phyloP scores from a whole-genome alignment of 1,140 invertebrate genomes.

The Spodoptera litura region DNA sequence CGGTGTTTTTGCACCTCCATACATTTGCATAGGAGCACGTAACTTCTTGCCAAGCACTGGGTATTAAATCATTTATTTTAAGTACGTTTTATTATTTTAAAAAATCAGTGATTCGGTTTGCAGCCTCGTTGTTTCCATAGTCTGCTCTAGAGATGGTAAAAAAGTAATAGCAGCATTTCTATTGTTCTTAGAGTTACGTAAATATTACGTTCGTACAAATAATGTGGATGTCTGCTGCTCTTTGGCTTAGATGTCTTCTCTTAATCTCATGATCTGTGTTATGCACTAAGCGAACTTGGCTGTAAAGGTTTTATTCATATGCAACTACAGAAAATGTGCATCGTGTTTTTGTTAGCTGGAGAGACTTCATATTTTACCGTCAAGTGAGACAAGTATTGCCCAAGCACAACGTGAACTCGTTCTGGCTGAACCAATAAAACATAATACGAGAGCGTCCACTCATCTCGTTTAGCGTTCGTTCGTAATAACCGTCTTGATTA shows the following conservation, averaged over 20 bases:
- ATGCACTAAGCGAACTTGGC: background rate
- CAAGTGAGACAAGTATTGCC: slow-evolving; percentile 21
- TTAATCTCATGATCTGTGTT: background rate
- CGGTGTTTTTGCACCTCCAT: slow-evolving; percentile 56
- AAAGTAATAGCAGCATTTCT: slow-evolving; percentile 23
- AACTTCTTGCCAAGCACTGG: slow-evolving; percentile 19
- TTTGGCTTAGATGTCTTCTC: slow-evolving; percentile 6
- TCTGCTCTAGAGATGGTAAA: background rate
- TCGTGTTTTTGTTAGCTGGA: background rate
- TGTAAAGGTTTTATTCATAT: background rate
- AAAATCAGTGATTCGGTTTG: slow-evolving; percentile 2
- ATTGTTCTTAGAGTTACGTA: slow-evolving; percentile 24
- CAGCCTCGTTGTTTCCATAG: slow-evolving; percentile 9
- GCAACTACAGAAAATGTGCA: slow-evolving; percentile 3
- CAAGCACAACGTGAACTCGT: slow-evolving; percentile 16
- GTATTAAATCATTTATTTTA: background rate
- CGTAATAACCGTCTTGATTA: slow-evolving; percentile 50
- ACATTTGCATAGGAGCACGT: slow-evolving; percentile 70
- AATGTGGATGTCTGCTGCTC: slow-evolving; percentile 4
- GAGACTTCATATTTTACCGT: slow-evolving; percentile 19
- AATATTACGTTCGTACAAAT: slow-evolving; percentile 15
- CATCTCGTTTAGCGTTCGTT: slow-evolving; percentile 42
- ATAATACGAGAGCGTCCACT: slow-evolving; percentile 34
- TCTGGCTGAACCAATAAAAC: slow-evolving; percentile 40
- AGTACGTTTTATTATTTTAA: slow-evolving; percentile 21